Evolutionary conservation across 2,797 vertebrate genomes (phyloP).

Genomic region (Australoheros facetus): DNA sequence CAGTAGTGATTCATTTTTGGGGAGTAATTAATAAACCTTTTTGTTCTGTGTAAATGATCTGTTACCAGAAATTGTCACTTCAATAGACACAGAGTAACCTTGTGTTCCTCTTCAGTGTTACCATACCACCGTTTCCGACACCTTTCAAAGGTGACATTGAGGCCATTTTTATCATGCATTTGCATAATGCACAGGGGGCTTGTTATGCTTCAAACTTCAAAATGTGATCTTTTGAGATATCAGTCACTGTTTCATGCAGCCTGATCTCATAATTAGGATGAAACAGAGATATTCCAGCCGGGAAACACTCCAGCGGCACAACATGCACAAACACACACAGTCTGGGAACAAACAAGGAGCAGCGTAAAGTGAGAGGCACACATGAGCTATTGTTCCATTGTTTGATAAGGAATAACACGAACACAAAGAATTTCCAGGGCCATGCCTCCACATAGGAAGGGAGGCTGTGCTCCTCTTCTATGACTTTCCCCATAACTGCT

Average conservation of each 20-base stretch:
- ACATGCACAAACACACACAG: conserved; percentile 44
- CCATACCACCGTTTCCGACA: conserved; percentile 30
- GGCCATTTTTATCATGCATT: conserved; percentile 36
- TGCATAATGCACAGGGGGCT: conserved; percentile 61
- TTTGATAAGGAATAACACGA: conserved; percentile 82
- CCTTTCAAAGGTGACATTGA: conserved; percentile 59
- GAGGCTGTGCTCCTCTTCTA: conserved; percentile 70
- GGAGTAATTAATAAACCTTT: not conserved
- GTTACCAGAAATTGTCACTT: conserved; percentile 19
- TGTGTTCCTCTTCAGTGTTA: conserved; percentile 30
- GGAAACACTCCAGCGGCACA: conserved; percentile 22
- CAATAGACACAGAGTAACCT: conserved; percentile 43
- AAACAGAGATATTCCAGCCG: conserved; percentile 35
- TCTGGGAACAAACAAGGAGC: conserved; percentile 40
- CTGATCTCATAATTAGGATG: conserved; percentile 30
- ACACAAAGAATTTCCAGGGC: conserved; percentile 79
- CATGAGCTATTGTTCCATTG: conserved; percentile 81
- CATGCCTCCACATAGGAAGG: conserved; percentile 71
- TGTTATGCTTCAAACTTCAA: conserved; percentile 34
- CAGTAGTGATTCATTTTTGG: not conserved
- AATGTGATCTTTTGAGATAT: conserved; percentile 10
- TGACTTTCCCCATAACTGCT: conserved; percentile 57
- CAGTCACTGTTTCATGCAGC: conserved; percentile 21
- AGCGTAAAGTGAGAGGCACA: conserved; percentile 64
- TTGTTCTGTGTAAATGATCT: conserved; percentile 2